Evolutionary conservation across 2,797 vertebrate species (phyloP), one percentile per base, ranked within the genome.

Genomic region (Valencia hispanica): DNA sequence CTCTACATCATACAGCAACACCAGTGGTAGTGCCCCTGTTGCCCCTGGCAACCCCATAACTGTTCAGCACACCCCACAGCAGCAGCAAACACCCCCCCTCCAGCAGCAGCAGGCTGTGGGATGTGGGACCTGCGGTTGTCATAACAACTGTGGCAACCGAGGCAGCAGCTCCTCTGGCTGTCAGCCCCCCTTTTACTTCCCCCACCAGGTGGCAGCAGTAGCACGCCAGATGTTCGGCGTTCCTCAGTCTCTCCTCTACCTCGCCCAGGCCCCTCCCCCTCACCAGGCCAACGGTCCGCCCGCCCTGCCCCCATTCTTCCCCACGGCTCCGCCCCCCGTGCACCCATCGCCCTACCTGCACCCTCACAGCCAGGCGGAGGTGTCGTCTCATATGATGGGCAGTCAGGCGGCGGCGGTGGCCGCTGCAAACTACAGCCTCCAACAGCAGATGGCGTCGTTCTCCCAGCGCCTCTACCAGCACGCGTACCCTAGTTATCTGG

Each of bases 361-460:
- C 86, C 94, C 96, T 70, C 97, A 92, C 79, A 88, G 86, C 75
- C 93, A 91, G 4, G 94, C 96, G 25, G 97, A 98, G 75, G 79
- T 90, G 25, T 77, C 87, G 0, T 89, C 92, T 0, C 97, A 97
- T n/a, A 95, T 97, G 87, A 93, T 97, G 89, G 94, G 96, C 80
- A 96, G 91, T 80, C 97, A 97, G 90, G 96, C 96, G 0, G 89
- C 70, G 0, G 89, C 78, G 14, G 91, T 61, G 80, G 87, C 84
- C 0, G 89, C 94, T 82, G 93, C 94, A 87, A 97, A 84, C 94
- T 98, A 97, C 88, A 95, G 94, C 90, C 93, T 98, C 88, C 97
- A 97, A 87, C 97, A 97, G 88, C 97, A 97, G 90, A 95, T 98
- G 96, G 93, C 96, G 0, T 94, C 96, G 6, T 98, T 97, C 83